Evolutionary conservation across 2,888 invertebrate species (phyloP).

Genomic region (Chamaedrilus cognettii): DNA sequence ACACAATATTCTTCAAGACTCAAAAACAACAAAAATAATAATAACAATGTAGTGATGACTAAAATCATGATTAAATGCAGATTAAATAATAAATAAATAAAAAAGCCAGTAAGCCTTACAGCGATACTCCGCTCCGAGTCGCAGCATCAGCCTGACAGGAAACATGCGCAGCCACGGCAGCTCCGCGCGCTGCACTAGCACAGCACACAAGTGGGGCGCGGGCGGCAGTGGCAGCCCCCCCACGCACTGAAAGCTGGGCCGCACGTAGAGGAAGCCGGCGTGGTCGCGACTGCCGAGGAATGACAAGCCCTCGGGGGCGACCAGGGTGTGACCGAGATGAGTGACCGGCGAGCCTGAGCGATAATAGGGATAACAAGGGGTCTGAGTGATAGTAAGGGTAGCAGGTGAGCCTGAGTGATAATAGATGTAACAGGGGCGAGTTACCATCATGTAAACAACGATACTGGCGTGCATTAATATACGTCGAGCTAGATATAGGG

Average conservation of each 20-base stretch:
- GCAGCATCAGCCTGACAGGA: slow-evolving; percentile 70
- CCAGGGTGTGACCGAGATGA: slow-evolving; percentile 71
- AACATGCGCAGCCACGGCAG: slow-evolving; percentile 82
- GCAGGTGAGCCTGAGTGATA: no score
- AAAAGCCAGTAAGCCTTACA: slow-evolving; percentile 58
- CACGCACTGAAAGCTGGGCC: slow-evolving; percentile 76
- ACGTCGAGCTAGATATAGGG: no score
- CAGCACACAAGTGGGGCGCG: slow-evolving; percentile 77
- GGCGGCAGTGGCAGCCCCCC: slow-evolving; percentile 68
- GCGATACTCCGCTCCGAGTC: slow-evolving; percentile 81
- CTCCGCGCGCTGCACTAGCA: slow-evolving; percentile 80
- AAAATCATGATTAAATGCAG: no score
- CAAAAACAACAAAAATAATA: not conserved
- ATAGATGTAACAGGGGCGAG: no score
- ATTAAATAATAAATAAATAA: not conserved
- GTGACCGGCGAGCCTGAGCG: slow-evolving; percentile 69
- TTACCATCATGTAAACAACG: no score
- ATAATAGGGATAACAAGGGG: not conserved
- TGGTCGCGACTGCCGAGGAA: slow-evolving; percentile 53
- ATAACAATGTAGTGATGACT: no score
- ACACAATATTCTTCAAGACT: not conserved
- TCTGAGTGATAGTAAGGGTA: no score
- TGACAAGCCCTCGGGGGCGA: slow-evolving; percentile 61
- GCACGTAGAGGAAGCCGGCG: slow-evolving; percentile 80
- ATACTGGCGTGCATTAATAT: no score